Conservation (phyloP, 1,140 invertebrate species). For the Pseudomyrmex gracilis region DNA sequence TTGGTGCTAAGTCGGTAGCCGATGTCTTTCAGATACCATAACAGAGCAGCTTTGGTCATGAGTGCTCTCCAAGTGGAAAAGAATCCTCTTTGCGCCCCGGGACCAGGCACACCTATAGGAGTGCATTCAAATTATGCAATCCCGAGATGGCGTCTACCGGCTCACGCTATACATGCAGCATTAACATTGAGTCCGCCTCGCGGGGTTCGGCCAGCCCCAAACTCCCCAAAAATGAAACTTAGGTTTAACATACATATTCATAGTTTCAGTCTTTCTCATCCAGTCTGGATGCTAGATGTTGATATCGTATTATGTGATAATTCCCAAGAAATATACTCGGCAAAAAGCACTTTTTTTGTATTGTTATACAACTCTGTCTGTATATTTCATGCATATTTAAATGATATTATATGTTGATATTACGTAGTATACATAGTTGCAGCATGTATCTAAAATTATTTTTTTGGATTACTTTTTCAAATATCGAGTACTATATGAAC, state of each 20-base stretch:
- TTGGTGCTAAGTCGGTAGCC: slow-evolving; percentile 81
- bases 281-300: slow-evolving; percentile 83
- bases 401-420: slow-evolving; percentile 44
- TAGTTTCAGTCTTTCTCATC: slow-evolving; percentile 79
- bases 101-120: slow-evolving; percentile 87
- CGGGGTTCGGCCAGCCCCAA: slow-evolving; percentile 88
- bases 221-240: slow-evolving; percentile 96
- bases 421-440: slow-evolving; percentile 73
- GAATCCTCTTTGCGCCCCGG: slow-evolving; percentile 94
- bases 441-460: slow-evolving; percentile 71
- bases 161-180: slow-evolving; percentile 86
- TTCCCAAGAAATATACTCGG: slow-evolving; percentile 65
- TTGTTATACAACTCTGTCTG: slow-evolving; percentile 57
- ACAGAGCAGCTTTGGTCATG: slow-evolving; percentile 96
- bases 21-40: slow-evolving; percentile 92
- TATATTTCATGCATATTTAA: slow-evolving; percentile 62
- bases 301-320: slow-evolving; percentile 73
- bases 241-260: slow-evolving; percentile 88
- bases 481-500: slow-evolving; percentile 36
- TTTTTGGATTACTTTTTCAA: slow-evolving; percentile 28
- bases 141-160: slow-evolving; percentile 85
- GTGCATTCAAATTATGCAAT: slow-evolving; percentile 83
- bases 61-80: slow-evolving; percentile 97
- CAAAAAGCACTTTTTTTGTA: slow-evolving; percentile 50
- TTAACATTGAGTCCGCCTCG: slow-evolving; percentile 84